Percentiles rank a stretch among this genome's conserved stretches.
Evolutionary conservation across 2,113 vertebrate species (phyloP).

Genomic region (Tringa solitaria): DNA sequence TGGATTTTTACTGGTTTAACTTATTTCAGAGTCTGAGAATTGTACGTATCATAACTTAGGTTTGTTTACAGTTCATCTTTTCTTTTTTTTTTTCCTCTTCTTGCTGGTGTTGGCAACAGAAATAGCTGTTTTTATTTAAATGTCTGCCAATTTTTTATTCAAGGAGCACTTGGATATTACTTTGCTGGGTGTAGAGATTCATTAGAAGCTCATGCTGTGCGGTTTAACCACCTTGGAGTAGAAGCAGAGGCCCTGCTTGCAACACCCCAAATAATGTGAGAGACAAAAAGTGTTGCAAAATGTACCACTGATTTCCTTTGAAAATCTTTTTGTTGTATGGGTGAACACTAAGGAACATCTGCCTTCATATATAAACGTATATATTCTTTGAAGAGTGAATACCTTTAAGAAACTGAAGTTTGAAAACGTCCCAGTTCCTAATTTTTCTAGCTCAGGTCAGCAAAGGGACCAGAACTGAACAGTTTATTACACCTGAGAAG

Average conservation of each 20-base stretch:
- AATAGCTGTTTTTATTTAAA: neutral
- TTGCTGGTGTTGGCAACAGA: neutral
- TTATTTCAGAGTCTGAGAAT: neutral
- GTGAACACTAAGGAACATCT: neutral
- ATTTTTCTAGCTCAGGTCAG: neutral
- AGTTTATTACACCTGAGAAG: neutral
- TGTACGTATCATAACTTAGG: neutral
- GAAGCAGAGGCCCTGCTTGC: neutral
- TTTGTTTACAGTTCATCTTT: neutral
- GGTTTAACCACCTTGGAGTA: neutral
- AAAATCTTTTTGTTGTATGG: neutral
- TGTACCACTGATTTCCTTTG: neutral
- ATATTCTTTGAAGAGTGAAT: neutral
- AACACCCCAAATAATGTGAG: neutral
- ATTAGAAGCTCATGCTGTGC: neutral
- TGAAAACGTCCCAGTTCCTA: neutral
- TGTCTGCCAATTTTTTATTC: neutral
- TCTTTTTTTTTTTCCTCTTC: neutral
- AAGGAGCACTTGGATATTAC: neutral
- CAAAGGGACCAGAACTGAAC: neutral
- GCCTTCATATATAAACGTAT: accelerated
- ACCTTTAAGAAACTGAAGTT: neutral
- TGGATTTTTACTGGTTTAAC: neutral
- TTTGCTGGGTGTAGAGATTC: neutral
- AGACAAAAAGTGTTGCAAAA: neutral